Conservation (phyloP, 2,888 invertebrate genomes). For the Drosophila histrio region DNA sequence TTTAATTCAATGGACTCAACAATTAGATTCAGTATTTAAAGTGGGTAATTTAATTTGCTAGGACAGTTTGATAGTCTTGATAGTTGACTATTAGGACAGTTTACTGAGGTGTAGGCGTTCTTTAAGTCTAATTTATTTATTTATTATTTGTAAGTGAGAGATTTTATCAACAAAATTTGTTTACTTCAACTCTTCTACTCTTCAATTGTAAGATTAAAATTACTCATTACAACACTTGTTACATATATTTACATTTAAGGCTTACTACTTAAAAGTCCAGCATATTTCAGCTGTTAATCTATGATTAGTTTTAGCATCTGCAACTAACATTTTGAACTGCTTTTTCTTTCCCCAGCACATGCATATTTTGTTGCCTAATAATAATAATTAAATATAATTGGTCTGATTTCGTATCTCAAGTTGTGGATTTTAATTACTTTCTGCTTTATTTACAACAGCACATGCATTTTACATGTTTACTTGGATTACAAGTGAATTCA, state of each 20-base stretch:
- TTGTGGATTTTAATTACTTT: not conserved
- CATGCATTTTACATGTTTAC: not conserved
- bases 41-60: not conserved
- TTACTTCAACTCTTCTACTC: not conserved
- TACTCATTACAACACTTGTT: not conserved
- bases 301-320: not conserved
- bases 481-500: not conserved
- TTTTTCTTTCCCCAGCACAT: too few species aligned
- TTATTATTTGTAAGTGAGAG: too few species aligned
- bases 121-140: too few species aligned
- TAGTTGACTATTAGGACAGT: not conserved
- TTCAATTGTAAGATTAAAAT: not conserved
- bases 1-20: not conserved
- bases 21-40: not conserved
- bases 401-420: not conserved
- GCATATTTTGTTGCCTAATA: too few species aligned
- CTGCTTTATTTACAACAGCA: not conserved
- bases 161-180: too few species aligned
- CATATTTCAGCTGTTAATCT: not conserved
- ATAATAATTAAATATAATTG: too few species aligned
- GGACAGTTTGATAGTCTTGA: not conserved
- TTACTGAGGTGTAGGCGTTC: too few species aligned
- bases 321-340: not conserved
- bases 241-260: not conserved
- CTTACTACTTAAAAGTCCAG: not conserved